Percentiles rank a stretch among this genome's conserved stretches.
Conservation (phyloP, 1,140 invertebrate species). For the Pygmarrhopalites habei region DNA sequence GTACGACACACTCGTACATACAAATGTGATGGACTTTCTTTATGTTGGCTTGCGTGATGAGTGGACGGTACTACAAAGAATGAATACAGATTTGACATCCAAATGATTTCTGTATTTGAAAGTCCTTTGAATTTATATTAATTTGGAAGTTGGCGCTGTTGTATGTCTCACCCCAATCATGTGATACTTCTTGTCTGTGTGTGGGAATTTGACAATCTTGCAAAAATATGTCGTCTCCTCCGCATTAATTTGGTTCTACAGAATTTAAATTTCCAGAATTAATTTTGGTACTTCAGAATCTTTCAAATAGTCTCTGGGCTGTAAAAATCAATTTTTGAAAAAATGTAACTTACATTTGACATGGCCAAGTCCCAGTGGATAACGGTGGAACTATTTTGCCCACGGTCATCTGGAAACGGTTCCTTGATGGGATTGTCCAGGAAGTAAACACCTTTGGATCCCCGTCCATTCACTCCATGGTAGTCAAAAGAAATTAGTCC, state of each 20-base stretch:
- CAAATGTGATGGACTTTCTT: slow-evolving; percentile 71
- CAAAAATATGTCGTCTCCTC: slow-evolving; percentile 67
- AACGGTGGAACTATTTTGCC: not conserved
- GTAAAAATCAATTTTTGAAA: not conserved
- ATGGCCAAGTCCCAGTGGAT: slow-evolving; percentile 13
- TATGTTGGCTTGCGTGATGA: slow-evolving; percentile 42
- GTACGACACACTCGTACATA: slow-evolving; percentile 67
- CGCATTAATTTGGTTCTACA: not conserved
- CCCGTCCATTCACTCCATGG: slow-evolving; percentile 50
- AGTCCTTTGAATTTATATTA: not conserved
- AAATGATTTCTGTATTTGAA: not conserved
- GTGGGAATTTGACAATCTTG: slow-evolving; percentile 72
- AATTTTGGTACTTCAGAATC: not conserved
- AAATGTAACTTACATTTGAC: not conserved
- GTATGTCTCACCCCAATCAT: slow-evolving; percentile 58
- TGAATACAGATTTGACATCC: slow-evolving; percentile 50
- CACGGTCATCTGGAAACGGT: not conserved
- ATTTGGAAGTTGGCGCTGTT: not conserved
- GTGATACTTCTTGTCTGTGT: slow-evolving; percentile 62
- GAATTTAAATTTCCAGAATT: too few relatives aligned
- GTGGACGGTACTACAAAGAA: slow-evolving; percentile 46
- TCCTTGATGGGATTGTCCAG: not conserved
- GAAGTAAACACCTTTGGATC: slow-evolving; percentile 38
- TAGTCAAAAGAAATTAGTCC: slow-evolving; percentile 43
- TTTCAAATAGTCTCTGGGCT: not conserved